A percentile compares a stretch with the other conserved stretches of the same genome.
These are phyloP conservation scores for Phrynocephalus forsythii DNA, from an alignment of 2,797 vertebrate genomes.

Conservation along the genomic window DNA sequence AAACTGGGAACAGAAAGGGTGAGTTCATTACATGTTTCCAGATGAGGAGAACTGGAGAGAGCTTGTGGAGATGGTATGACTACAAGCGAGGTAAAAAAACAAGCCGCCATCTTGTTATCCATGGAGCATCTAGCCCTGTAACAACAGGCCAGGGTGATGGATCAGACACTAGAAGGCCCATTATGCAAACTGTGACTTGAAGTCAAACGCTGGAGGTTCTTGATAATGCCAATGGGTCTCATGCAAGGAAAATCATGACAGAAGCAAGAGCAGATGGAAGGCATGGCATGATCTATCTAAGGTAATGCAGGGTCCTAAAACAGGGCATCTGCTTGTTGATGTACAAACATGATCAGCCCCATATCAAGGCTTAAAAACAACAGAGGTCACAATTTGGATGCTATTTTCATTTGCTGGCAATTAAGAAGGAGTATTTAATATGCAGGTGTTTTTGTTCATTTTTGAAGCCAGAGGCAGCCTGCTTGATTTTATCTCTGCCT, in stretches of 20 bases:
- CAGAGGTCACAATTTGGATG: neutral
- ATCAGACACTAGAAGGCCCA: neutral
- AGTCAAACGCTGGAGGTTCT: neutral
- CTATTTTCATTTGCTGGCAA: neutral
- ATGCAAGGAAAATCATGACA: conserved; percentile 2
- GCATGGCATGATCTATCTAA: neutral
- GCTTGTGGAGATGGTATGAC: neutral
- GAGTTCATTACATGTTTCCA: neutral
- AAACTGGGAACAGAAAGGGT: neutral
- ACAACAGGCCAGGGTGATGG: neutral
- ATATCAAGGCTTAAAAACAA: neutral
- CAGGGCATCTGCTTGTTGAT: neutral
- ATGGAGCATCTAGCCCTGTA: neutral
- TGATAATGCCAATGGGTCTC: neutral
- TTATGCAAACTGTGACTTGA: neutral
- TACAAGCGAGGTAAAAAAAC: neutral
- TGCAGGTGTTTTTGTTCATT: neutral
- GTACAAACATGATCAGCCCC: neutral
- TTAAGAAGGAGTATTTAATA: neutral
- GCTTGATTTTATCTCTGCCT: neutral
- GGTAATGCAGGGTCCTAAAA: neutral
- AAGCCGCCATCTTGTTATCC: neutral
- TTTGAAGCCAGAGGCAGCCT: neutral
- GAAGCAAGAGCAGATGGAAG: neutral
- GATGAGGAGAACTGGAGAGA: neutral